These are phyloP conservation scores for Progne subis DNA, from an alignment of 2,113 vertebrate species.

Conservation along the genomic window DNA sequence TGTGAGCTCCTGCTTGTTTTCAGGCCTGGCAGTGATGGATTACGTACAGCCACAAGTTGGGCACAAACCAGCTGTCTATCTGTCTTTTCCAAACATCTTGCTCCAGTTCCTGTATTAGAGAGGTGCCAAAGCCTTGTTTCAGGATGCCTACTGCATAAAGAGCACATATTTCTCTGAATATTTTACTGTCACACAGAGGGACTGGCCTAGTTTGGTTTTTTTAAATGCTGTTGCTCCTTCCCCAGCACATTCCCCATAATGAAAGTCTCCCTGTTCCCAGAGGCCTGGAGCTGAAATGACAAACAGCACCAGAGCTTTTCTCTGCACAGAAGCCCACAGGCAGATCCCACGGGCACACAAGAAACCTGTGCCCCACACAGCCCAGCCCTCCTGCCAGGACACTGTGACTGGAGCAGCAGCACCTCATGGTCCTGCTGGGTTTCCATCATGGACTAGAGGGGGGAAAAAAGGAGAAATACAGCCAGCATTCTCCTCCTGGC, in stretches of 20 bases:
- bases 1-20: conserved; percentile 48
- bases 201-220: not conserved
- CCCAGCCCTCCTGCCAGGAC: not conserved
- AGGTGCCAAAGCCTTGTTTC: conserved; percentile 48
- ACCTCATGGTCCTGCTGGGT: not conserved
- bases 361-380: not conserved
- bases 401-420: not conserved
- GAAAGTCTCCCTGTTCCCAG: not conserved
- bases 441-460: not conserved
- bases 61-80: conserved; percentile 65
- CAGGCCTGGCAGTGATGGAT: conserved; percentile 66
- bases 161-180: conserved; percentile 56
- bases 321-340: not conserved
- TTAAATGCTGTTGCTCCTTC: not conserved
- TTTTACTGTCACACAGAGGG: conserved; percentile 43
- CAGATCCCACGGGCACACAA: fast-evolving
- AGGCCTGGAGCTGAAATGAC: not conserved
- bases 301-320: not conserved
- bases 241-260: not conserved
- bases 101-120: conserved; percentile 28
- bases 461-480: not conserved
- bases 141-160: conserved; percentile 33
- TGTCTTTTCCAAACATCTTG: conserved; percentile 60
- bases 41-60: conserved; percentile 39
- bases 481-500: not conserved